These are phyloP conservation scores for Thinocorus orbignyianus DNA, from an alignment of 2,113 vertebrate species.

Conservation along the genomic window DNA sequence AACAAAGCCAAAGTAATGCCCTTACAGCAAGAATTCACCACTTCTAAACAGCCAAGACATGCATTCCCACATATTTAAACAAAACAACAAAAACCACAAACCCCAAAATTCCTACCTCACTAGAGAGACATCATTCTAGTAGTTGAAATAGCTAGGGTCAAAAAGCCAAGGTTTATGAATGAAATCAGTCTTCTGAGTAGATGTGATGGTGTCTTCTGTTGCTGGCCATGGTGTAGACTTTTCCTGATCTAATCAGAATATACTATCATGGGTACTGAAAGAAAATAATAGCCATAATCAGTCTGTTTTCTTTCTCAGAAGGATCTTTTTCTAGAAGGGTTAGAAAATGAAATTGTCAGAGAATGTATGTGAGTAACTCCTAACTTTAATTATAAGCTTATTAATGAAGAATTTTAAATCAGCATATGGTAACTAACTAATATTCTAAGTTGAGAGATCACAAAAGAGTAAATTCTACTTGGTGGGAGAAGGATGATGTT, in stretches of 20 bases:
- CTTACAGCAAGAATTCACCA: neutral
- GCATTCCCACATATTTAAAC: neutral
- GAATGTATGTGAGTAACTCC: neutral
- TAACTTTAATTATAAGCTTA: neutral
- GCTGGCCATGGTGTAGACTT: neutral
- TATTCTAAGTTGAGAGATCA: neutral
- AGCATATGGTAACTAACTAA: neutral
- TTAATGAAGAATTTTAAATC: neutral
- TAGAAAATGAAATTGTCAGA: neutral
- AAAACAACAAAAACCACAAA: neutral
- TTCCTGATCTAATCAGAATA: neutral
- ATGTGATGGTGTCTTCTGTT: neutral
- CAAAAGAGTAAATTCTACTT: neutral
- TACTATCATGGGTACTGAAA: neutral
- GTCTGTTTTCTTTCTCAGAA: neutral
- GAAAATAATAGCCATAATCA: neutral
- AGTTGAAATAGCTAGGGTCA: neutral
- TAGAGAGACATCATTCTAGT: neutral
- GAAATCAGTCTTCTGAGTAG: neutral
- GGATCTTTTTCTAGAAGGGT: neutral
- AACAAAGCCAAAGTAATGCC: rapidly evolving
- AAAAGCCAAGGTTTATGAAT: neutral
- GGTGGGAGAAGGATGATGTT: neutral
- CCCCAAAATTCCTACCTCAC: neutral
- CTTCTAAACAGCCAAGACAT: neutral